Evolutionary conservation across 2,888 invertebrate species (phyloP).

Genomic region (Marasmarcha lunaedactyla): DNA sequence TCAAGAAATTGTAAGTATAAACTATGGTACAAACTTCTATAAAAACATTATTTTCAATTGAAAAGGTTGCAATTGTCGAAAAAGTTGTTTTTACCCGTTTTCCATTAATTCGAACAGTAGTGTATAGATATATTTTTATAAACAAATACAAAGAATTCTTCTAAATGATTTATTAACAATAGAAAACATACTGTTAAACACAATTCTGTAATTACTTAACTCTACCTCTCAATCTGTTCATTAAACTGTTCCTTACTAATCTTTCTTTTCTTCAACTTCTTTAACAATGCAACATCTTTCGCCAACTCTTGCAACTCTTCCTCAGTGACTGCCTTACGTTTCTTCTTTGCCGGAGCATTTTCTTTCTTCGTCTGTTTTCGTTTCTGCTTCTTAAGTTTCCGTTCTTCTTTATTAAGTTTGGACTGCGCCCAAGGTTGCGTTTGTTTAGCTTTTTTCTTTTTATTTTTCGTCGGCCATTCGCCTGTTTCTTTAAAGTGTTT

Average conservation of each 20-base stretch:
- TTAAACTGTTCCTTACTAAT: conserved; percentile 76
- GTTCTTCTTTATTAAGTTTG: conserved; percentile 77
- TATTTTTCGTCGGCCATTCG: conserved; percentile 76
- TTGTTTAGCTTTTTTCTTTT: conserved; percentile 64
- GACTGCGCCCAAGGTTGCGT: conserved; percentile 84
- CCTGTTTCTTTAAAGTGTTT: conserved; percentile 79
- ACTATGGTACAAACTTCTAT: too few relatives aligned
- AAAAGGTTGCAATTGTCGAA: too few relatives aligned
- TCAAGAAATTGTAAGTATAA: too few relatives aligned
- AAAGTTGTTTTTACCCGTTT: too few relatives aligned
- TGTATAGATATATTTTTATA: too few relatives aligned
- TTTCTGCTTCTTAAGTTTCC: conserved; percentile 71
- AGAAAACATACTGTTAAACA: too few relatives aligned
- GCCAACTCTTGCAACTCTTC: conserved; percentile 83
- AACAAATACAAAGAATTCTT: too few relatives aligned
- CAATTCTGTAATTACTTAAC: too few relatives aligned
- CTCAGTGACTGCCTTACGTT: conserved; percentile 65
- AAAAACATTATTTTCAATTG: too few relatives aligned
- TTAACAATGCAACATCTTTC: conserved; percentile 84
- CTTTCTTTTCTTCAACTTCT: conserved; percentile 88
- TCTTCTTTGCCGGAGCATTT: conserved; percentile 58
- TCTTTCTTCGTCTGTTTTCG: conserved; percentile 70
- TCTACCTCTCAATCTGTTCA: conserved; percentile 64
- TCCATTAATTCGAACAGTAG: too few relatives aligned
- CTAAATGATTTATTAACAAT: too few relatives aligned